Evolutionary conservation across 1,140 invertebrate genomes (phyloP).

Genomic region (Triops longicaudatus): DNA sequence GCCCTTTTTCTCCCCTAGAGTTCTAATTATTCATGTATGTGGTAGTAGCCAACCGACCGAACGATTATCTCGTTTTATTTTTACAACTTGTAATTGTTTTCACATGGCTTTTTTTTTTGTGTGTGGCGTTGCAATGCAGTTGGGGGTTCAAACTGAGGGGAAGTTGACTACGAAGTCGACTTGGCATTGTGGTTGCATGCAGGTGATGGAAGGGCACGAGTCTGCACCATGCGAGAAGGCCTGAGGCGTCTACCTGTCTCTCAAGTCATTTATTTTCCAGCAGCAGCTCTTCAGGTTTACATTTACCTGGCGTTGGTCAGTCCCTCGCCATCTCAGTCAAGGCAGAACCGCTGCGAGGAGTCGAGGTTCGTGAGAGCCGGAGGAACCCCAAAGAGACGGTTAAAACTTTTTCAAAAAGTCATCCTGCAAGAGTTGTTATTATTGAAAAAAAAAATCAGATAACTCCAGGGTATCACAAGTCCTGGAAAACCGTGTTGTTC

Average conservation of each 20-base stretch:
- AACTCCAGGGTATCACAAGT: background rate
- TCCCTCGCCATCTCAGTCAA: background rate
- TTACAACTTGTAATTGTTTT: no score
- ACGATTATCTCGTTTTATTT: no score
- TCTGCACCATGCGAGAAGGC: background rate
- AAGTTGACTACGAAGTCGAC: background rate
- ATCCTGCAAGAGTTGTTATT: background rate
- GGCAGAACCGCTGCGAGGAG: background rate
- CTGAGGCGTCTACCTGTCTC: background rate
- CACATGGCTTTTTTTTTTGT: no score
- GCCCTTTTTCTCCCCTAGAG: background rate
- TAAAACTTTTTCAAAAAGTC: background rate
- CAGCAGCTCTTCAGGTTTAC: slow-evolving; percentile 6
- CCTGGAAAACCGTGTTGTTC: background rate
- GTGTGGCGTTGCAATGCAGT: no score
- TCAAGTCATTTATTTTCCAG: background rate
- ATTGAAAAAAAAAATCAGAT: background rate
- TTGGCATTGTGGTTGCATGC: background rate
- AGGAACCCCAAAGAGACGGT: background rate
- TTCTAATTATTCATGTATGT: background rate
- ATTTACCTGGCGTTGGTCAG: background rate
- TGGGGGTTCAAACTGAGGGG: no score
- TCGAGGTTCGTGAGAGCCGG: background rate
- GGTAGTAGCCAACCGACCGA: no score
- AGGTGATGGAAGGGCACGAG: slow-evolving; percentile 13